Conservation (phyloP, 2,888 invertebrate species). For the Hybos culiciformis region DNA sequence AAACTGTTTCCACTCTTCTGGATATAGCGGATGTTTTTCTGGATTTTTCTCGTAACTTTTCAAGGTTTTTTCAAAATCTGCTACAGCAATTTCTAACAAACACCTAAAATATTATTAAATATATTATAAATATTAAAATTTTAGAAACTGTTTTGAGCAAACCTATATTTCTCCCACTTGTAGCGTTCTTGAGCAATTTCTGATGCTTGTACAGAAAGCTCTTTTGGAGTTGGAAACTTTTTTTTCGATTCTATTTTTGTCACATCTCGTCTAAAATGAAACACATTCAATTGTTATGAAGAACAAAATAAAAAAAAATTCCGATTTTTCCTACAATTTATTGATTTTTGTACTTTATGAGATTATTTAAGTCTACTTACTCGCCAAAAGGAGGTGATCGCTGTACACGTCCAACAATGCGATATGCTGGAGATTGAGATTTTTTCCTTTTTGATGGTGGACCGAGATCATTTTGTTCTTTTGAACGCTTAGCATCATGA, state of each 20-base stretch:
- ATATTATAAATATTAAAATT: background rate
- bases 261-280: slow-evolving; percentile 6
- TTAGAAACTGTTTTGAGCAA: background rate
- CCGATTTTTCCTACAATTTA: background rate
- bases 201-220: slow-evolving; percentile 29
- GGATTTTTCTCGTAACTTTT: slow-evolving; percentile 71
- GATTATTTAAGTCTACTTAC: slow-evolving; percentile 6
- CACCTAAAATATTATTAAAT: slow-evolving; percentile 17
- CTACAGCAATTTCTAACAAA: slow-evolving; percentile 29
- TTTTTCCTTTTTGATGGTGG: slow-evolving; percentile 13
- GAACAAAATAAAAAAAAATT: background rate
- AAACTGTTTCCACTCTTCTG: slow-evolving; percentile 81
- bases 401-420: slow-evolving; percentile 18
- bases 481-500: background rate
- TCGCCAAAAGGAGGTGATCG: slow-evolving; percentile 23
- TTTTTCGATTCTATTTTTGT: slow-evolving; percentile 7
- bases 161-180: slow-evolving; percentile 40
- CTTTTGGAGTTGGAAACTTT: slow-evolving; percentile 28
- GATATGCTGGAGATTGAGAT: slow-evolving; percentile 20
- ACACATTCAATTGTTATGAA: background rate
- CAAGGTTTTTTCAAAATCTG: slow-evolving; percentile 46
- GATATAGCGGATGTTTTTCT: slow-evolving; percentile 76
- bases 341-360: slow-evolving; percentile 14
- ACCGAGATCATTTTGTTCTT: background rate
- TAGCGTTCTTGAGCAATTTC: slow-evolving; percentile 37